Evolutionary conservation across 30 jellyfish, hydroid and myxozoan species (phyloP), one percentile per base, ranked within the genome.

Genomic region (Hydra vulgaris): DNA sequence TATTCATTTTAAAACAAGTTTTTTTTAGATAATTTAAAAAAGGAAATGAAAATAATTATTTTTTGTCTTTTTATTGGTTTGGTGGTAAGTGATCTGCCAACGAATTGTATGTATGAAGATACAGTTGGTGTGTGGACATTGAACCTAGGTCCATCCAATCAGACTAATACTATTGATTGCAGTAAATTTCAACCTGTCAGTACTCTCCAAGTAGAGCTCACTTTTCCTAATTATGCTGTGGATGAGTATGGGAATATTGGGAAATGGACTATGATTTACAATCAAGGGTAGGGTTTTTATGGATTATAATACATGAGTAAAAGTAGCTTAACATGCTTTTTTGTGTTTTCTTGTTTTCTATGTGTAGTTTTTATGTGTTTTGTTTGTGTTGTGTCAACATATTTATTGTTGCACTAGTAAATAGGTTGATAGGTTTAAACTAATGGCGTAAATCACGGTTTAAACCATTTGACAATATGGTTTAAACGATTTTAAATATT

Each of bases 241-340:
- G 95, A 87, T 71, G 27, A 27, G 40, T 21, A 18, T 27, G 95
- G 95, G 0, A 81, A 75, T 75, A 25, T 74, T 15, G 95, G 95
- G 26, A 73, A 74, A 19, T 87, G 95, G 95, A 87, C 95, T 1
- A 81, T 87, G 94, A 72, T 87, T 5, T 87, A 87, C 70, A 87
- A 87, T 53, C 95, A 87, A 87, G 95, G 95, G 87, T 80, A 25
- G 19, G 87, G 19, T 23, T 5, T 26, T 73, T 73, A 12, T 8
- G 12, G 17, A 70, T 73, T 73, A 8, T 40, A n/a, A n/a, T n/a
- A n/a, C n/a, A n/a, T n/a, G n/a, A n/a, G n/a, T n/a, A n/a, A n/a
- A n/a, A n/a, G n/a, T n/a, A n/a, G n/a, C n/a, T n/a, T n/a, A n/a
- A n/a, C n/a, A n/a, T n/a, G n/a, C n/a, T n/a, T n/a, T n/a, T n/a